Base-by-base conservation (phyloP, 2,888 invertebrate genomes). In the Cryptocephalus moraei region DNA sequence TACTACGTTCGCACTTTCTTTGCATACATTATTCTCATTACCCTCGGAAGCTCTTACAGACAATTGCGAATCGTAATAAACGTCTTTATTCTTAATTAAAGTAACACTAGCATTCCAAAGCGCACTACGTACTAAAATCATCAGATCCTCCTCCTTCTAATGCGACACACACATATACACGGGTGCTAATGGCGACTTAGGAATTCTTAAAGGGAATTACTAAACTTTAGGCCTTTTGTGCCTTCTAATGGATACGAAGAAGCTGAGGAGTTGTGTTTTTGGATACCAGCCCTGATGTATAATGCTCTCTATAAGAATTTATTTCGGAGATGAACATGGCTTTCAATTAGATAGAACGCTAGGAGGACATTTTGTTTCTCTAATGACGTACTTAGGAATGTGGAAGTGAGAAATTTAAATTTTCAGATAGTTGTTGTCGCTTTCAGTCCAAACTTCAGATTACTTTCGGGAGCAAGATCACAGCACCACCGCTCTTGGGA, bases 171-270 rank as follows among this genome's bases (percentile, higher is more conserved):
- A 52, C 52, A 64, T 60, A 63, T 56, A 60, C 61, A 62, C 62
- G 62, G 61, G 60, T 52, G 60, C 65, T 68, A 66, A 65, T 65
- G 66, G 64, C 63, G 61, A 64, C 64, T 67, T 65, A 64, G 66
- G 62, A 65, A 68, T 67, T 67, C 67, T 65, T 63, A 69, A 69
- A 69, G 67, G 62, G 69, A 69, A 69, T 69, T 66, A 66, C 63
- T 69, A 68, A 69, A 68, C 66, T 68, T 55, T 67, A 64, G 65
- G 65, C 65, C 65, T 66, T 65, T 64, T 62, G 63, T 63, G 64
- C 54, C 47, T 59, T 49, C 64, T 67, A 67, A 66, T 66, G 66
- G 66, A 64, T 61, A 59, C 56, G 59, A 59, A 59, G 58, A 58
- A 59, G 56, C 56, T 54, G 56, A 57, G 55, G 56, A 56, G 54